Evolutionary conservation across 1,140 invertebrate species (phyloP), one percentile per base, ranked within the genome.

Genomic region (Armadillidium nasatum): DNA sequence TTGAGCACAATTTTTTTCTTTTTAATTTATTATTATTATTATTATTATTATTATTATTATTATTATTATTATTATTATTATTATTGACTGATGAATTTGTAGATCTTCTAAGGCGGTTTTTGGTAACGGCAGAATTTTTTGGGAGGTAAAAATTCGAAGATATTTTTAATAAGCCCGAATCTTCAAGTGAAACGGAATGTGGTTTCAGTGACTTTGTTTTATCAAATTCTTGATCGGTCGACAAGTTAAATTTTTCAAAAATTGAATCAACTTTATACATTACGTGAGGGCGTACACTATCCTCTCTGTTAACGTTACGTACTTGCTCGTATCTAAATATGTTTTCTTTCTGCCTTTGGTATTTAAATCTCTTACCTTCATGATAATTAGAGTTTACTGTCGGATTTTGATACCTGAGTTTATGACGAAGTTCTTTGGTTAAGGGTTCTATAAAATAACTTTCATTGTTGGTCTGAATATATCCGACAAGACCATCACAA

Each of bases 401-500:
- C 9, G 10, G 68, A 67, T 0, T 54, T 72, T 10, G 76, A 21
- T 44, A n/a, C 50, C 13, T 54, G 67, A 10, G 50, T 46, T 9
- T 68, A 45, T 9, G 67, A 23, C 69, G 74, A 33, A n/a, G 71
- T 13, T 50, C 21, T 10, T 72, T 70, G 66, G 66, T 76, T 2
- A 80, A 69, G 10, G 79, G 79, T 75, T 80, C 76, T 50, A 80
- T 80, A 71, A 80, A 80, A 66, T 80, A 80, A 33, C 79, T 76
- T 22, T 76, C 75, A 21, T 78, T 75, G 11, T 73, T 67, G 4
- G 79, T 78, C 77, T 80, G 79, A 15, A 80, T 80, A 70, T 78
- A 78, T 23, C 79, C 79, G 21, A 76, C 77, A 11, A 80, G 73
- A n/a, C 79, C 77, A 22, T 76, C 75, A 54, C 79, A 80, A 54